Evolutionary conservation across 2,113 vertebrate species (phyloP), one percentile per base, ranked within the genome.

Genomic region (Corapipo altera): DNA sequence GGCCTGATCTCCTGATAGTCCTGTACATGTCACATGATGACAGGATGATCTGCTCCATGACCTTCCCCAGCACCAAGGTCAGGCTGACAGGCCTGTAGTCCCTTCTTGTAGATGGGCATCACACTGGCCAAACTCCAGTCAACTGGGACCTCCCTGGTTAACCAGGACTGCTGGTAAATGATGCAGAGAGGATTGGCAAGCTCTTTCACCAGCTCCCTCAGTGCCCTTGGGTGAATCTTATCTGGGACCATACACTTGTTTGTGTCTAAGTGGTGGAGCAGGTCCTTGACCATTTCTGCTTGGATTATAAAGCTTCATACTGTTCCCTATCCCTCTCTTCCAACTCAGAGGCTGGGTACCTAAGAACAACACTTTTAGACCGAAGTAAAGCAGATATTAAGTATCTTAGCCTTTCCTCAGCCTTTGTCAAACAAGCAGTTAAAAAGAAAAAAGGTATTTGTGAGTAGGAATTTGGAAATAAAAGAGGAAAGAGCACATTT

Each of bases 401-500:
- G 41, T n/a, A 62, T 23, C 11, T 75, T 41, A 55, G 41, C 39
- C 46, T 73, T 74, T 16, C 26, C 61, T 17, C 41, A 62, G 27
- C 23, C 35, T 81, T 81, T 75, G 48, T 57, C 32, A 39, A 69
- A 91, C 33, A 83, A 95, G 52, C 48, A 90, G 55, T 69, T 90
- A 37, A 48, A 94, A 94, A 76, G 46, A 71, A 66, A 83, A 72
- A 85, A 91, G 57, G 13, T 84, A 24, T 78, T 91, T 61, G 49
- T 73, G 51, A 77, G 71, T 23, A 86, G 54, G 73, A 96, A 89
- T 86, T 79, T 74, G 51, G 87, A 92, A 95, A 93, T 28, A 37
- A 77, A 95, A 65, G 61, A 88, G 26, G 51, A 77, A 94, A 80
- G 66, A 88, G 28, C n/a, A 75, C n/a, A 81, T 92, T 95, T 96